Evolutionary conservation across 2,888 invertebrate species (phyloP), one percentile per base, ranked within the genome.

Genomic region (Conchocele bisecta): DNA sequence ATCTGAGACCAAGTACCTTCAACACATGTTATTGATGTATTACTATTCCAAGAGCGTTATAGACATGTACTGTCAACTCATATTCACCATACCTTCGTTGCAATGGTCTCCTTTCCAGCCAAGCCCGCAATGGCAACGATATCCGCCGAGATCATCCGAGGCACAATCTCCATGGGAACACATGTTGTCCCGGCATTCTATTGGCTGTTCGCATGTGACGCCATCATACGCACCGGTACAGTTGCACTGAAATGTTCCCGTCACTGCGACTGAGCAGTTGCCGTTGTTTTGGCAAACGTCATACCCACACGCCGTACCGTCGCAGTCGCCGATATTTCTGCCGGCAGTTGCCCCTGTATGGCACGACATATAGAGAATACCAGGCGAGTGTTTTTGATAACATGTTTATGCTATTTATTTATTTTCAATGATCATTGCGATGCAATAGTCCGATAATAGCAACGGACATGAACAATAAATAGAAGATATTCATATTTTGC

Each of bases 161-260:
- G 48, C 37, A 57, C 73, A 74, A 3, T 65, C 39, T 22, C 73
- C 73, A 50, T 74, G 39, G 15, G 39, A 5, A 51, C 73, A 74
- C 2, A 13, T 28, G 28, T 59, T 37, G 11, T 54, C 37, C 15
- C 11, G 20, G 42, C 73, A 74, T 37, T 50, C 44, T 37, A 57
- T 22, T 7, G 64, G 68, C 11, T 48, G 7, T 13, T 58, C 63
- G 39, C 73, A 74, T 15, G 50, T 64, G 15, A 54, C 22, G 35
- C 73, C 73, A 46, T 33, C 33, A 37, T 42, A 74, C 33, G 15
- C 29, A 0, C 24, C 31, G 2, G 37, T 31, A 65, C 73, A 74
- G 6, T n/a, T 37, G 22, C 73, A 74, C 13, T 17, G 42, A 28
- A 56, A 74, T 2, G 22, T 28, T 7, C 17, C 29, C 9, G 39